Evolutionary conservation across 2,888 invertebrate species (phyloP).

Genomic region (Euphydryas editha): DNA sequence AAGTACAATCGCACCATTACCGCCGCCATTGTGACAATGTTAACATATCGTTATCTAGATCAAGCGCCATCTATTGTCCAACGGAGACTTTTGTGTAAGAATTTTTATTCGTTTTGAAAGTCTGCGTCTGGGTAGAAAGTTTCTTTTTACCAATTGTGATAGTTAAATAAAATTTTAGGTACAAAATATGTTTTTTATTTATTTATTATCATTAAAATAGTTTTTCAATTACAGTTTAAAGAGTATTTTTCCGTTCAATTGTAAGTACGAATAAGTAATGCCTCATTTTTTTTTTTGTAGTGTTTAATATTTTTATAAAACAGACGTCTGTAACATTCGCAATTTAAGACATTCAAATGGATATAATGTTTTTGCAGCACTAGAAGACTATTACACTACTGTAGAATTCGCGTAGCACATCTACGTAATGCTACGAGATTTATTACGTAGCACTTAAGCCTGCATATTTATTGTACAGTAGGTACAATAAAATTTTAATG

Average conservation of each 20-base stretch:
- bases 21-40: conserved; percentile 80
- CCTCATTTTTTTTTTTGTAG: no score
- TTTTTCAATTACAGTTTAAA: neutral
- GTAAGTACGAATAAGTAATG: no score
- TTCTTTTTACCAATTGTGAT: neutral
- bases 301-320: neutral
- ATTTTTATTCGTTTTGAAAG: conserved; percentile 44
- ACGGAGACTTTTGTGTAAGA: conserved; percentile 69
- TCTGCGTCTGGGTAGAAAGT: conserved; percentile 23
- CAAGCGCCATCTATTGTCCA: conserved; percentile 82
- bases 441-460: conserved; percentile 21
- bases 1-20: conserved; percentile 81
- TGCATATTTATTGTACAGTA: conserved; percentile 8
- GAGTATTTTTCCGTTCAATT: neutral
- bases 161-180: neutral
- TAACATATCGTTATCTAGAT: conserved; percentile 83
- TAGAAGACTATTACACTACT: conserved; percentile 1
- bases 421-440: conserved; percentile 37
- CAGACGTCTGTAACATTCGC: neutral
- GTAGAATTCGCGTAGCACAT: conserved; percentile 29
- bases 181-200: neutral
- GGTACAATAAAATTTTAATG: neutral
- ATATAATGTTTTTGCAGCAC: conserved; percentile 3
- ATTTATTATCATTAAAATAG: neutral
- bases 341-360: neutral